Conservation (phyloP, 2,113 vertebrate species). For the Tinamus guttatus region DNA sequence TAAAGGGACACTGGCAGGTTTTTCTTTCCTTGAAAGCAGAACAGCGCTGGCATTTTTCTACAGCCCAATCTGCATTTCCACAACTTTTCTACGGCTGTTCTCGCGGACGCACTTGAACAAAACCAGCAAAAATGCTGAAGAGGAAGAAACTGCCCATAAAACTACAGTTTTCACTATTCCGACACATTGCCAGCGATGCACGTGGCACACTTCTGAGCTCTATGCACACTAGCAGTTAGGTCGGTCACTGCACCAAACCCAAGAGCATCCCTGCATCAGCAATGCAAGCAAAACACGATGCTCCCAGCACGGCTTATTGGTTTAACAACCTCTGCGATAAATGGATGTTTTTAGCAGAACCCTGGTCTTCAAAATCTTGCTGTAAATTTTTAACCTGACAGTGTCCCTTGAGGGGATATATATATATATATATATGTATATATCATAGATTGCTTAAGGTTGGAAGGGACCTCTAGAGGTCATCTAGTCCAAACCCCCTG, state of each 20-base stretch:
- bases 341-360: background rate
- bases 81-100: background rate
- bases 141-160: background rate
- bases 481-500: too few relatives aligned
- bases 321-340: background rate
- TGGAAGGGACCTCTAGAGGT: too few relatives aligned
- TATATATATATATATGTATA: too few relatives aligned
- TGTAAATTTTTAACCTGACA: conserved; percentile 14
- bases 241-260: background rate
- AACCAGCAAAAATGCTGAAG: background rate
- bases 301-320: background rate
- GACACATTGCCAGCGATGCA: background rate
- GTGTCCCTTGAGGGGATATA: background rate
- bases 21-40: background rate
- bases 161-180: background rate
- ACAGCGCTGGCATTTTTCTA: background rate
- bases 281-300: background rate
- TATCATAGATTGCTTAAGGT: too few relatives aligned
- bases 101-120: background rate
- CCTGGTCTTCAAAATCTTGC: background rate
- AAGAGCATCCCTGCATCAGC: background rate
- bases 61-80: background rate
- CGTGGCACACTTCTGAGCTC: background rate
- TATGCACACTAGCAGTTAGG: background rate
- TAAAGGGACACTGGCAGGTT: conserved; percentile 9